Evolutionary conservation across 2,888 invertebrate species (phyloP).

Genomic region (Nomada fucata): DNA sequence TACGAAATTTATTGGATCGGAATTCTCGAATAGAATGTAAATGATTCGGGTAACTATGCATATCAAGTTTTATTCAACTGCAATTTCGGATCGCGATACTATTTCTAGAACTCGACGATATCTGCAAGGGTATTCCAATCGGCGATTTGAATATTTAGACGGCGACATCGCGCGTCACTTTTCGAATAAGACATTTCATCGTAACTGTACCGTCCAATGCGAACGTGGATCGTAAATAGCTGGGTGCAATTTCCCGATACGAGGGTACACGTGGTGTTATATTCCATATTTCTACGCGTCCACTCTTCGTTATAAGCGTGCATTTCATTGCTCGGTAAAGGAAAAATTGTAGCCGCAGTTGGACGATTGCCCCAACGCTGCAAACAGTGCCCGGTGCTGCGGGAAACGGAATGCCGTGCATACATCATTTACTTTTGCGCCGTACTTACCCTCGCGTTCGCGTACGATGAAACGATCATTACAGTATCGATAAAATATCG

Average conservation of each 20-base stretch:
- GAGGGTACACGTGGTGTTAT: not conserved
- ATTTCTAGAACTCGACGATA: too few relatives aligned
- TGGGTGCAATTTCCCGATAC: too few relatives aligned
- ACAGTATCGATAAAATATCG: too few relatives aligned
- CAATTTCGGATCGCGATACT: not conserved
- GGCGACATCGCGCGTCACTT: too few relatives aligned
- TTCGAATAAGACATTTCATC: not conserved
- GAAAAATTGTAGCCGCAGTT: not conserved
- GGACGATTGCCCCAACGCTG: not conserved
- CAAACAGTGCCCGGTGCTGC: not conserved
- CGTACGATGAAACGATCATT: too few relatives aligned
- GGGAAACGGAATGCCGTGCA: not conserved
- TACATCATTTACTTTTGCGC: not conserved
- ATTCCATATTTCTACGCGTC: not conserved
- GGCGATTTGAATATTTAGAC: too few relatives aligned
- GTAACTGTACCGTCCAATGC: not conserved
- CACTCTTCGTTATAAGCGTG: not conserved
- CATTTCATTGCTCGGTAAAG: not conserved
- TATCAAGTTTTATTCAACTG: too few relatives aligned
- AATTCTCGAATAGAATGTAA: too few relatives aligned
- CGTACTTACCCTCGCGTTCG: too few relatives aligned
- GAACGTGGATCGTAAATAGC: not conserved
- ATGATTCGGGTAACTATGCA: too few relatives aligned
- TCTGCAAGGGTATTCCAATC: too few relatives aligned
- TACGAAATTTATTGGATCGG: too few relatives aligned